Conservation (phyloP, 2,797 vertebrate species). For the Lacerta bilineata region DNA sequence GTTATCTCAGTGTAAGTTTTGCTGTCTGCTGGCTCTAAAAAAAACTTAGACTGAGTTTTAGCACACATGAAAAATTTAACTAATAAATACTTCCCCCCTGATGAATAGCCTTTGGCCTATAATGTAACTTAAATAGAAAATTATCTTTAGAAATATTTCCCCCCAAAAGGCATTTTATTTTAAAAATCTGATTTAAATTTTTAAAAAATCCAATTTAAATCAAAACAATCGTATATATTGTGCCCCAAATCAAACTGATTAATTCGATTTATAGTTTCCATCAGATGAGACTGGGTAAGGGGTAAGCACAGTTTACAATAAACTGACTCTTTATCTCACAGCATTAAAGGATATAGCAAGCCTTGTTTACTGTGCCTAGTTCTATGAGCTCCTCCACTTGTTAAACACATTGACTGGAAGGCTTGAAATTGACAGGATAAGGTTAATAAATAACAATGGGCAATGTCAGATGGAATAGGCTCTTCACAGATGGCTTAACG, state of each 20-base stretch:
- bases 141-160: too few species aligned
- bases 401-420: slow-evolving; percentile 49
- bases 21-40: too few species aligned
- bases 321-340: slow-evolving; percentile 35
- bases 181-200: too few species aligned
- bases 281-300: slow-evolving; percentile 16
- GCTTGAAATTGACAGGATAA: slow-evolving; percentile 64
- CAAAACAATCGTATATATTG: too few species aligned
- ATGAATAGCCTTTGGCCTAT: too few species aligned
- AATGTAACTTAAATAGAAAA: too few species aligned
- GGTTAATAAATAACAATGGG: slow-evolving; percentile 38
- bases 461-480: slow-evolving; percentile 54
- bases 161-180: too few species aligned
- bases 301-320: slow-evolving; percentile 60
- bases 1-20: too few species aligned
- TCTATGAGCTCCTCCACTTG: slow-evolving; percentile 49
- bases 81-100: too few species aligned
- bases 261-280: slow-evolving; percentile 53
- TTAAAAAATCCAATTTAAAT: too few species aligned
- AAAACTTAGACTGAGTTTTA: too few species aligned
- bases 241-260: slow-evolving; percentile 33
- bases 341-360: slow-evolving; percentile 27
- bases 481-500: slow-evolving; percentile 48
- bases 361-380: slow-evolving; percentile 49
- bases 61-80: too few species aligned